Base-by-base conservation (phyloP, 2,113 vertebrate species). In the Terrapene triunguis region DNA sequence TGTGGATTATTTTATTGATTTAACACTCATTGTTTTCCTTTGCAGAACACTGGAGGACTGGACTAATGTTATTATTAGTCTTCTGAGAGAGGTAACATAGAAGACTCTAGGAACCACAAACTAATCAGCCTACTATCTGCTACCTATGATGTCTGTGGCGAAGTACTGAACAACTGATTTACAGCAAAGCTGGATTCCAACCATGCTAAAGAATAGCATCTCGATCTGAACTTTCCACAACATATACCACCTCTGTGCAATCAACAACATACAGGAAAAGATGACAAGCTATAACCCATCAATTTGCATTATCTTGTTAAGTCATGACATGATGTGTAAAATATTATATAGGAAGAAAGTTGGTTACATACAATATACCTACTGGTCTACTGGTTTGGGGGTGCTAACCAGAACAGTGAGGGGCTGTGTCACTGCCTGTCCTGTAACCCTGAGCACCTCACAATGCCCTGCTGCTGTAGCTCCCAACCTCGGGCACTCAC, bases 21-120 rank as follows among this genome's bases (percentile, higher is more conserved):
- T 65, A 89, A 38, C 53, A 87, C 80, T 94, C 51, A 69, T 25
- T 84, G 29, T 87, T 96, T 54, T 88, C 62, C 93, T 93, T 96
- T 87, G 80, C 85, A 88, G 95, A 90, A 86, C 48, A 83, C 89
- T 93, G 25, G n/a, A 80, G 89, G 88, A 85, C 84, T 82, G 76
- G 79, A 96, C 82, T 93, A 94, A 94, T 90, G 51, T 54, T 54
- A 38, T 91, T 91, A 87, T 54, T 92, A 25, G 91, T 91, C 83
- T 96, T 95, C 89, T 94, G 78, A 94, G 48, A 87, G 74, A 96
- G 81, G 83, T 78, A 94, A 94, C 13, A 69, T 22, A 5, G 93
- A 96, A 95, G 85, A 85, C 53, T 47, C 59, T 21, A 88, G 85
- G 35, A 97, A 79, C 50, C 38, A 84, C 80, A 96, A 93, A 95